Base-by-base conservation (phyloP, 2,113 vertebrate genomes). In the Notiomystis cincta region DNA sequence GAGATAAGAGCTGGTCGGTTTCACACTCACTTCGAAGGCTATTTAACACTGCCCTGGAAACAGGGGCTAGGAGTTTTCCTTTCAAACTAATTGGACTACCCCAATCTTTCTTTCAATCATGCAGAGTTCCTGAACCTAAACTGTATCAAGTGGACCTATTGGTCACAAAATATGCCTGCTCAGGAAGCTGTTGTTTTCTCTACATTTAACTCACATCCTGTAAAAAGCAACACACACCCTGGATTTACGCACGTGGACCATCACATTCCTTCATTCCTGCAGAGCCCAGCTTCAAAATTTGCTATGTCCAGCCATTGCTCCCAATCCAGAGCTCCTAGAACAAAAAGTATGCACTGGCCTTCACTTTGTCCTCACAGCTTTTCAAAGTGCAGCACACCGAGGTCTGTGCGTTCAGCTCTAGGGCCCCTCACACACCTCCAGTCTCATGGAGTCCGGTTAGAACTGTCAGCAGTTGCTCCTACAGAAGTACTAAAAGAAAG, bases 31-130 rank as follows among this genome's bases (percentile, higher is more conserved):
- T 75, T 57, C 8, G 19, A 75, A 47, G 42, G 30, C 42, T 56
- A 40, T 19, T 19, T 30, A 56, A 18, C n/a, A 73, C 15, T 12
- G 53, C 15, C 15, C n/a, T 38, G 28, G 0, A 0, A 73, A 56
- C 2, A 47, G 23, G 19, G 48, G n/a, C 18, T 56, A 45, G 14
- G 38, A 72, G 15, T 45, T 38, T 28, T 47, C 28, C 28, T 54
- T 64, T 73, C 58, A 73, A 64, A 64, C 67, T 45, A 35, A 45
- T 33, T 37, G 11, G 18, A 62, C 28, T 15, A 15, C 7, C 9
- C 11, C 3, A 1, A 37, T 44, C 40, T 28, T 54, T 38, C 28
- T 64, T 38, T 38, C 10, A 7, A 12, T 38, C 40, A 10, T 10
- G 40, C 28, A 23, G 69, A n/a, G 18, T 11, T 73, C 48, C 18